These are phyloP conservation scores for Caenorhabditis latens DNA, from an alignment of 1,140 invertebrate genomes.

Conservation along the genomic window DNA sequence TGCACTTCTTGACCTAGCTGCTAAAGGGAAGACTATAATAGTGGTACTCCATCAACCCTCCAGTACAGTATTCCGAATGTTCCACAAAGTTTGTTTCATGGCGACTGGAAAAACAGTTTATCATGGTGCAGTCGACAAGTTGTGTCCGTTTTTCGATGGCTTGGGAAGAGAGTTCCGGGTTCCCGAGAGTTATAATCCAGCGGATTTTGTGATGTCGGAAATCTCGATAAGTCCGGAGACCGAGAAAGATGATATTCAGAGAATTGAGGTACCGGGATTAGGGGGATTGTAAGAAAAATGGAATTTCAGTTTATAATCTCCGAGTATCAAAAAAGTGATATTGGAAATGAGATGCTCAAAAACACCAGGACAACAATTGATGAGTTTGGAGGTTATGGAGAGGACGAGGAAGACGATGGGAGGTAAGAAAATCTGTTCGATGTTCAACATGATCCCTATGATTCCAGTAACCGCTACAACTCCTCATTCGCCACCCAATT, in stretches of 20 bases:
- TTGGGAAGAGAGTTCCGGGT: constrained; percentile 75
- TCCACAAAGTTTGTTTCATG: constrained; percentile 63
- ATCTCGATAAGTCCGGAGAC: constrained; percentile 80
- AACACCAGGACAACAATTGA: constrained; percentile 78
- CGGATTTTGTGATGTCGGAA: constrained; percentile 83
- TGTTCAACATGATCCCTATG: neutral
- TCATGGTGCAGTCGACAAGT: constrained; percentile 51
- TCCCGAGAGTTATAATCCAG: constrained; percentile 80
- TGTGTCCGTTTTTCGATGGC: constrained; percentile 55
- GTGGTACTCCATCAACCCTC: constrained; percentile 89
- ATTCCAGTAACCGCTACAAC: constrained; percentile 80
- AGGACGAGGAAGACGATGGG: constrained; percentile 45
- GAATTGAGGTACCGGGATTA: constrained; percentile 75
- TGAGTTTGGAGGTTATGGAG: constrained; percentile 27
- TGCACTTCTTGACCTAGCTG: constrained; percentile 9
- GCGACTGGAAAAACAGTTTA: constrained; percentile 56
- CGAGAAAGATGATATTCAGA: constrained; percentile 78
- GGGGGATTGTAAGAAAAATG: too few species aligned
- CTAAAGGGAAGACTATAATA: constrained; percentile 83
- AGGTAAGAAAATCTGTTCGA: neutral
- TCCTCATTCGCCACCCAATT: constrained; percentile 88
- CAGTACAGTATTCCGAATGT: constrained; percentile 85
- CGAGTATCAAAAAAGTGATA: constrained; percentile 78
- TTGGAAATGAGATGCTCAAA: constrained; percentile 78
- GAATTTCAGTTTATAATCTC: neutral